Base-by-base conservation (phyloP, 2,888 invertebrate genomes). In the Microchrysa polita region DNA sequence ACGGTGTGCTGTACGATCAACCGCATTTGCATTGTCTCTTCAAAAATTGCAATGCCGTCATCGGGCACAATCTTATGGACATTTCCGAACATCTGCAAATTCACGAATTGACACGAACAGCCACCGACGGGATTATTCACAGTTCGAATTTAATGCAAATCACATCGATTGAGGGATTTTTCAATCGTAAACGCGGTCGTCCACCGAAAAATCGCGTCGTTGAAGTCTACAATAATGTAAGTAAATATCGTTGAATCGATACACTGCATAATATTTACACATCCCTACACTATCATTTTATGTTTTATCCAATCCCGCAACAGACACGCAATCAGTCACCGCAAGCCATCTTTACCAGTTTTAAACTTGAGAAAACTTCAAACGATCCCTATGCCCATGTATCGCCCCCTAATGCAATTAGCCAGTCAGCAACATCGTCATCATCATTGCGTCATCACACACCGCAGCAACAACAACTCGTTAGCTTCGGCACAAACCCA, bases 181-280 rank as follows among this genome's bases (percentile, higher is more conserved):
- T 96, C 82, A 92, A 95, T 83, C 89, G 96, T 75, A 96, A 97
- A 81, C 88, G 97, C 40, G 97, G 98, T 59, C 88, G 98, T 76
- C 98, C 98, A n/a, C 97, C 97, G 14, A 98, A 98, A 86, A 97
- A 97, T 83, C 90, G 96, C 0, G 92, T 96, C 14, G 95, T 96
- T 53, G 95, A 96, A 88, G 94, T 95, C 76, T 95, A 94, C 91
- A 92, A 92, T 80, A 92, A 92, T 82, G 91, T 92, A 86, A 90
- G 90, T 88, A 77, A n/a, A n/a, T n/a, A n/a, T n/a, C n/a, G n/a
- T n/a, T n/a, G n/a, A n/a, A n/a, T n/a, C n/a, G n/a, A n/a, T n/a
- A n/a, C n/a, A n/a, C n/a, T n/a, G n/a, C n/a, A n/a, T n/a, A n/a
- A n/a, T n/a, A n/a, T n/a, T n/a, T n/a, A n/a, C n/a, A n/a, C n/a